These are phyloP conservation scores for Priocnemis perturbator DNA, from an alignment of 2,888 invertebrate species.

Conservation along the genomic window DNA sequence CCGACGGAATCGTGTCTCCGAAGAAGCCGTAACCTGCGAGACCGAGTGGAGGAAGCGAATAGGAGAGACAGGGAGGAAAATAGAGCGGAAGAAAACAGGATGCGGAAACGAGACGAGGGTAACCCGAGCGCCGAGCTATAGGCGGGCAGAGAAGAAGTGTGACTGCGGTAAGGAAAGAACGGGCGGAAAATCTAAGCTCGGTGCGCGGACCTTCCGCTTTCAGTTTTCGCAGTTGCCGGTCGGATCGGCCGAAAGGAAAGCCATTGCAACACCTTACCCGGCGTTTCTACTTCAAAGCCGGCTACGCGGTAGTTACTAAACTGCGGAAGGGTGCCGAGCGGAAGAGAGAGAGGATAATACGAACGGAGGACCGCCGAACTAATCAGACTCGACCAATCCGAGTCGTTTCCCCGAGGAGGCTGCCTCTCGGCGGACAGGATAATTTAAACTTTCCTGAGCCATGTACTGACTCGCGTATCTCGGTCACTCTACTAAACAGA, in stretches of 20 bases:
- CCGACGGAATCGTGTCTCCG: slow-evolving; percentile 7
- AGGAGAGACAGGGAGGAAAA: background rate
- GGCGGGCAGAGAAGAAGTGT: background rate
- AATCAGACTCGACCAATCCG: slow-evolving; percentile 72
- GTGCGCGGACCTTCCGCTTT: background rate
- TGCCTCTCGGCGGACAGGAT: slow-evolving; percentile 64
- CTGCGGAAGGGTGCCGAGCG: slow-evolving; percentile 38
- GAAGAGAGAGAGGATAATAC: slow-evolving; percentile 54
- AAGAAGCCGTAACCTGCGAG: slow-evolving; percentile 1
- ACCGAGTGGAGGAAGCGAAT: background rate
- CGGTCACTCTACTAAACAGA: slow-evolving; percentile 57
- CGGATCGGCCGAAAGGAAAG: slow-evolving; percentile 40
- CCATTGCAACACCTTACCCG: slow-evolving; percentile 42
- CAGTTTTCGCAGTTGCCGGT: slow-evolving; percentile 43
- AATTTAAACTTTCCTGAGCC: slow-evolving; percentile 68
- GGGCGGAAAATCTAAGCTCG: slow-evolving; percentile 23
- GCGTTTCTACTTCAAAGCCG: slow-evolving; percentile 36
- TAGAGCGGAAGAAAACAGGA: background rate
- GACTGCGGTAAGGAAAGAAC: background rate
- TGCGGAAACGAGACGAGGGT: background rate
- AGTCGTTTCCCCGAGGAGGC: slow-evolving; percentile 57
- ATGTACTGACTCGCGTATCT: slow-evolving; percentile 49
- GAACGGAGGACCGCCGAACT: slow-evolving; percentile 64
- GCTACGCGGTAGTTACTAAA: slow-evolving; percentile 51
- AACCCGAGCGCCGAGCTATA: background rate